These are phyloP conservation scores for Syritta pipiens DNA, from an alignment of 2,888 invertebrate genomes.

Conservation along the genomic window DNA sequence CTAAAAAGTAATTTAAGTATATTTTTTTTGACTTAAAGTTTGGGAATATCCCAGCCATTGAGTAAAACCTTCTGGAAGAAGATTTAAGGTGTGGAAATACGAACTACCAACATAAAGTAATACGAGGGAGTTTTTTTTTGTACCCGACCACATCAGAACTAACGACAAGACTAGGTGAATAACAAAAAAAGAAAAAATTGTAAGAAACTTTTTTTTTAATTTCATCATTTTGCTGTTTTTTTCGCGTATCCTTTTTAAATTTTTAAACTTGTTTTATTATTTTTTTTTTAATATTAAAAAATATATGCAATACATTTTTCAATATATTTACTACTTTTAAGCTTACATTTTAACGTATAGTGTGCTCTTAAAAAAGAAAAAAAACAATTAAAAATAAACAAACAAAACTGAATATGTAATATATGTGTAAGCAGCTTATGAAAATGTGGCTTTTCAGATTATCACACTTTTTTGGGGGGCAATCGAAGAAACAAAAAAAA, in stretches of 20 bases:
- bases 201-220: conserved; percentile 23
- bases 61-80: too few species aligned
- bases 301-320: conserved; percentile 63
- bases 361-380: conserved; percentile 31
- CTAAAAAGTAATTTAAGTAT: too few species aligned
- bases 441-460: conserved; percentile 28
- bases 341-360: conserved; percentile 63
- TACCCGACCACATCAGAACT: too few species aligned
- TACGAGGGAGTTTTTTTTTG: too few species aligned
- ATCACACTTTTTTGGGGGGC: conserved; percentile 41
- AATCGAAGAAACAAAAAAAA: conserved; percentile 19
- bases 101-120: too few species aligned
- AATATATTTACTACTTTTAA: conserved; percentile 65
- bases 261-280: conserved; percentile 44
- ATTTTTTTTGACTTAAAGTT: too few species aligned
- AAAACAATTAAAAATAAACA: conserved; percentile 25
- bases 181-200: neutral
- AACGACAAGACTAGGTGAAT: too few species aligned
- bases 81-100: too few species aligned
- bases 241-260: conserved; percentile 17
- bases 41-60: too few species aligned
- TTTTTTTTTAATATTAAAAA: conserved; percentile 25
- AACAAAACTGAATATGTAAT: conserved; percentile 15
- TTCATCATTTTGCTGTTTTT: conserved; percentile 17
- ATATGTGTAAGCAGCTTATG: neutral